Evolutionary conservation across 1,140 invertebrate species (phyloP).

Genomic region (Anastrepha ludens): DNA sequence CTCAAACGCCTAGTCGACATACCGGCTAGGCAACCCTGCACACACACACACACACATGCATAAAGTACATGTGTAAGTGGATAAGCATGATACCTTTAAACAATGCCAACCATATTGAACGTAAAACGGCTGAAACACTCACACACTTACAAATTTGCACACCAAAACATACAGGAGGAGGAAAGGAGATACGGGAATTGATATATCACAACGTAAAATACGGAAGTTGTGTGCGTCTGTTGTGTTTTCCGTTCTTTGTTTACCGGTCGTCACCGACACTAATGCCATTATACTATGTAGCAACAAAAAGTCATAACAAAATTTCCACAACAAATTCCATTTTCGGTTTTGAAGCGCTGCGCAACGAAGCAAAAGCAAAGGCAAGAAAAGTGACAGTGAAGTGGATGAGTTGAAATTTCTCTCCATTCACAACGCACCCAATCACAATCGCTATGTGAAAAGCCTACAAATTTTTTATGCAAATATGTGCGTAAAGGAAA

Average conservation of each 20-base stretch:
- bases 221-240: not conserved
- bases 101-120: no score
- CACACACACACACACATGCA: no score
- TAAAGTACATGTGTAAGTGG: no score
- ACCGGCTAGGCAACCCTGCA: no score
- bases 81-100: no score
- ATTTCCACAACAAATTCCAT: not conserved
- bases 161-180: no score
- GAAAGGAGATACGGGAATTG: not conserved
- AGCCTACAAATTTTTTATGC: no score
- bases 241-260: not conserved
- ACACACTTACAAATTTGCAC: no score
- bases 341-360: not conserved
- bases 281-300: not conserved
- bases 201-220: not conserved
- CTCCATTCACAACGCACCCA: not conserved
- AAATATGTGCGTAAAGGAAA: no score
- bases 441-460: not conserved
- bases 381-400: conserved; percentile 13
- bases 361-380: not conserved
- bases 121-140: no score
- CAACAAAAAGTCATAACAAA: not conserved
- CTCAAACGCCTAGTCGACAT: no score
- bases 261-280: not conserved
- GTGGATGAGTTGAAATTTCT: no score